These are phyloP conservation scores for Beris chalybata DNA, from an alignment of 2,888 invertebrate species.

Conservation along the genomic window DNA sequence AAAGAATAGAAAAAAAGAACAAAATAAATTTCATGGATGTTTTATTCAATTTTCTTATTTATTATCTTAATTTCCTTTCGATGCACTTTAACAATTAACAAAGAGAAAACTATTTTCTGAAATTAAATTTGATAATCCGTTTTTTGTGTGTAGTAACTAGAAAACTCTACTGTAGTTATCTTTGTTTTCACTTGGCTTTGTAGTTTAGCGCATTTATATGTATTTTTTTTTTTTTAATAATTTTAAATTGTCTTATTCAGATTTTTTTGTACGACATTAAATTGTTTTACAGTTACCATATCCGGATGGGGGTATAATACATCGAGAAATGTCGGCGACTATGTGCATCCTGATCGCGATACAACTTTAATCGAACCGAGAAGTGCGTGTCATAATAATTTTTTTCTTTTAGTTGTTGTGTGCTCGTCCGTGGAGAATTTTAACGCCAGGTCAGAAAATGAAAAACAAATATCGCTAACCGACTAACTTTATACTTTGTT, in stretches of 20 bases:
- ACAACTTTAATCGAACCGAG: conserved; percentile 68
- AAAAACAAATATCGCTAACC: background rate
- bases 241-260: conserved; percentile 4
- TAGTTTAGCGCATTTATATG: background rate
- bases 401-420: conserved; percentile 72
- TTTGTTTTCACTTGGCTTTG: too few species aligned
- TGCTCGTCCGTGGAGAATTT: conserved; percentile 73
- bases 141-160: too few species aligned
- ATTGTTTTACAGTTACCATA: conserved; percentile 55
- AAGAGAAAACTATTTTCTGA: too few species aligned
- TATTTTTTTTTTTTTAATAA: background rate
- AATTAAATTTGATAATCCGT: too few species aligned
- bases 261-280: background rate
- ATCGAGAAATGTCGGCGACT: conserved; percentile 70
- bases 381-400: conserved; percentile 58
- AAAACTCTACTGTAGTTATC: too few species aligned
- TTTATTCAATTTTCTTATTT: too few species aligned
- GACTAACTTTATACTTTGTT: conserved; percentile 21
- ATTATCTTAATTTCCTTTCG: too few species aligned
- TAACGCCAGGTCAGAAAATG: conserved; percentile 59
- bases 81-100: too few species aligned
- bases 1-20: background rate
- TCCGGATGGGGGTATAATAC: conserved; percentile 76
- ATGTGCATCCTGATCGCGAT: conserved; percentile 70
- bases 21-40: too few species aligned